phyloP scores from a whole-genome alignment of 2,797 vertebrate species.

The Nannoperca australis region DNA sequence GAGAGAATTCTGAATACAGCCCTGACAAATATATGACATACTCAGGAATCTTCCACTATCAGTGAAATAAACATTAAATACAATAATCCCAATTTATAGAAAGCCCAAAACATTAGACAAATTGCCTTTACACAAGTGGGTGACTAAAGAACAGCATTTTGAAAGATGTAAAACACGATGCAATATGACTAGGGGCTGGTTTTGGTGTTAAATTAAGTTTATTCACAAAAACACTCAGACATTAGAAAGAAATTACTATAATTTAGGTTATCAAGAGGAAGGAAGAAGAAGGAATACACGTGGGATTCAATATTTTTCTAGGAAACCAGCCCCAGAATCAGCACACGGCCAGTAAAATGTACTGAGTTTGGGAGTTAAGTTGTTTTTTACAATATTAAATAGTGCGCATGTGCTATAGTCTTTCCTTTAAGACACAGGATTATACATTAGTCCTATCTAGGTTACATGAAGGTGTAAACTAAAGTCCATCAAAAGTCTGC shows the following conservation, averaged over 20 bases:
- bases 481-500: constrained; percentile 63
- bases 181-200: constrained; percentile 59
- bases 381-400: constrained; percentile 70
- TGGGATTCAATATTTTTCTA: constrained; percentile 54
- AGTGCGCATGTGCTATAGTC: constrained; percentile 62
- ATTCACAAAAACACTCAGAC: constrained; percentile 35
- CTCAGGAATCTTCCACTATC: constrained; percentile 12
- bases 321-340: constrained; percentile 76
- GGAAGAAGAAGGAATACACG: constrained; percentile 24
- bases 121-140: constrained; percentile 54
- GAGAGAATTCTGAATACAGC: constrained; percentile 17
- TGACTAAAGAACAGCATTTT: constrained; percentile 32
- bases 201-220: constrained; percentile 52
- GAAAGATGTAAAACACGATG: constrained; percentile 16
- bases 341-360: constrained; percentile 38
- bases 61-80: constrained; percentile 3
- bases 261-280: constrained; percentile 41
- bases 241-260: constrained; percentile 26
- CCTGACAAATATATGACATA: constrained; percentile 2
- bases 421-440: constrained; percentile 52
- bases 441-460: constrained; percentile 56
- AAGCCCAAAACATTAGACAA: constrained; percentile 31
- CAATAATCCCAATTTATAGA: constrained; percentile 22
- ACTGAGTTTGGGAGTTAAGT: constrained; percentile 42
- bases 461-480: constrained; percentile 55